phyloP scores from a whole-genome alignment of 2,113 vertebrate genomes.

The Thalassoma bifasciatum region DNA sequence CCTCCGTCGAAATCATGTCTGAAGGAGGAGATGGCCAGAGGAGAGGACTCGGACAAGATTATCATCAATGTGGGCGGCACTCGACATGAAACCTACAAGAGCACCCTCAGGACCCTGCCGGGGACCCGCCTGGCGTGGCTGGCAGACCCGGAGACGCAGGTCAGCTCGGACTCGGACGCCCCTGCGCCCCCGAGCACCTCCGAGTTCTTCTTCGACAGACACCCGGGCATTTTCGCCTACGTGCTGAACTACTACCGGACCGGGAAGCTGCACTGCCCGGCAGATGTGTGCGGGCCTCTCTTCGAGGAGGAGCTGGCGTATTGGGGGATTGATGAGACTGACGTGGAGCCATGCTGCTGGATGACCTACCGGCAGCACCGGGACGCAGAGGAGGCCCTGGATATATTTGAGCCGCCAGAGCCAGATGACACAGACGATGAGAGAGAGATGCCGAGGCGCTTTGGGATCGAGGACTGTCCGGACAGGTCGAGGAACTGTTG shows the following conservation, averaged over 20 bases:
- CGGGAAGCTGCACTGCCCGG: conserved; percentile 97
- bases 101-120: conserved; percentile 93
- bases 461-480: conserved; percentile 88
- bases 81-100: conserved; percentile 97
- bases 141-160: conserved; percentile 88
- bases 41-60: conserved; percentile 96
- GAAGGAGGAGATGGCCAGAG: conserved; percentile 96
- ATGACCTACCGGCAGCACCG: conserved; percentile 98
- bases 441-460: conserved; percentile 83
- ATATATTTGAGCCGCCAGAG: conserved; percentile 94
- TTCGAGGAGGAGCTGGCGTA: conserved; percentile 98
- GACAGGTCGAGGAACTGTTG: conserved; percentile 86
- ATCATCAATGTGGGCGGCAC: conserved; percentile 97
- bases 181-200: conserved; percentile 63
- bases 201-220: conserved; percentile 97
- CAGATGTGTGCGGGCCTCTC: conserved; percentile 95
- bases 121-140: conserved; percentile 96
- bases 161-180: conserved; percentile 83
- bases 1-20: conserved; percentile 98
- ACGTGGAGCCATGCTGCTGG: conserved; percentile 99
- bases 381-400: conserved; percentile 95
- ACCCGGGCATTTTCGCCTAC: conserved; percentile 97
- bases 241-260: conserved; percentile 98
- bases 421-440: conserved; percentile 82
- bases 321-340: conserved; percentile 98